A percentile compares a stretch with the other conserved stretches of the same genome.
Conservation (phyloP, 1,140 invertebrate genomes). For the Cyrtorhinus lividipennis region DNA sequence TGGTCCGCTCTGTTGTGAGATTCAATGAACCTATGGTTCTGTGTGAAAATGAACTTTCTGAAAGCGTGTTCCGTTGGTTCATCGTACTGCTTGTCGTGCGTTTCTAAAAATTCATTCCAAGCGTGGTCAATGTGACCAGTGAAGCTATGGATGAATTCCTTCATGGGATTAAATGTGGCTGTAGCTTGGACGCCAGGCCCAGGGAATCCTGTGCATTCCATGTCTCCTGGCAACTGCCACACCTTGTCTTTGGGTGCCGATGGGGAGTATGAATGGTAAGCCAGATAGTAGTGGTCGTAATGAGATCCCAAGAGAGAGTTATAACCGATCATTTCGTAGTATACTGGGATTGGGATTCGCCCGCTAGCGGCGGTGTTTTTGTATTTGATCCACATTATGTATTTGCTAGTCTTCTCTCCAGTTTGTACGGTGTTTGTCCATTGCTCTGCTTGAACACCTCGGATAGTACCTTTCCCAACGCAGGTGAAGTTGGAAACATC, state of each 20-base stretch:
- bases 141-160: slow-evolving; percentile 64
- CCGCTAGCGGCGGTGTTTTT: slow-evolving; percentile 26
- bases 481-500: not conserved
- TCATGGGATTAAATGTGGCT: slow-evolving; percentile 84
- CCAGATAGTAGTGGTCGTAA: slow-evolving; percentile 87
- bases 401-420: slow-evolving; percentile 71
- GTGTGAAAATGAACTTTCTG: slow-evolving; percentile 67
- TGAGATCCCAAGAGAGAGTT: slow-evolving; percentile 85
- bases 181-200: slow-evolving; percentile 75
- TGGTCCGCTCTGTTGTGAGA: slow-evolving; percentile 66
- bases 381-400: slow-evolving; percentile 68
- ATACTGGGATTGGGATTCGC: slow-evolving; percentile 39
- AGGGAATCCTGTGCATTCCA: slow-evolving; percentile 66
- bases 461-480: slow-evolving; percentile 24
- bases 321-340: slow-evolving; percentile 87
- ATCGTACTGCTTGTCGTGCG: slow-evolving; percentile 56
- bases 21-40: slow-evolving; percentile 78
- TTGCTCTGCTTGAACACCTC: slow-evolving; percentile 41
- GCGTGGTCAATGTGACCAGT: slow-evolving; percentile 58
- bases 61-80: slow-evolving; percentile 43
- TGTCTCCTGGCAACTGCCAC: slow-evolving; percentile 33
- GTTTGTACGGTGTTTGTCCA: slow-evolving; percentile 51
- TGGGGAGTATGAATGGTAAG: slow-evolving; percentile 58
- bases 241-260: slow-evolving; percentile 41
- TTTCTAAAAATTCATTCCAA: slow-evolving; percentile 61